Evolutionary conservation across 2,797 vertebrate genomes (phyloP).

Genomic region (Sebastes jordani): DNA sequence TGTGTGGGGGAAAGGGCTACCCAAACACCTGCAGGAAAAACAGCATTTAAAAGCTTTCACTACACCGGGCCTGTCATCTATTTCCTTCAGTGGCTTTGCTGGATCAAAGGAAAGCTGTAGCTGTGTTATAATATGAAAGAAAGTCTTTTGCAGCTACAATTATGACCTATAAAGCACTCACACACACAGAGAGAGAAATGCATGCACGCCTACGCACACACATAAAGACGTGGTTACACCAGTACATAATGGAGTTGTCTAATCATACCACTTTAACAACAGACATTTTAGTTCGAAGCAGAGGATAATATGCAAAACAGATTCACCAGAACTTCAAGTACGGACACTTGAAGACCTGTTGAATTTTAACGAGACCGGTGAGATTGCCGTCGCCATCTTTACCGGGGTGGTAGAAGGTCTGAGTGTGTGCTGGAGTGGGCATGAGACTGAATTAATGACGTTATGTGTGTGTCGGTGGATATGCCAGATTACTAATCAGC

Average conservation of each 20-base stretch:
- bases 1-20: conserved; percentile 42
- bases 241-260: conserved; percentile 28
- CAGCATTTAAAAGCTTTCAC: conserved; percentile 75
- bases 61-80: conserved; percentile 60
- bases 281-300: conserved; percentile 29
- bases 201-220: conserved; percentile 15
- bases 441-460: conserved; percentile 71
- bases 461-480: conserved; percentile 47
- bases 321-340: conserved; percentile 41
- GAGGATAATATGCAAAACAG: conserved; percentile 48
- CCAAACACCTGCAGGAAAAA: conserved; percentile 78
- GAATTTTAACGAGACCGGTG: conserved; percentile 72
- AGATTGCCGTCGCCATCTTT: conserved; percentile 59
- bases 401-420: conserved; percentile 40
- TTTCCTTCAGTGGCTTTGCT: conserved; percentile 58
- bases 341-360: conserved; percentile 67
- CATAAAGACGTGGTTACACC: conserved; percentile 24
- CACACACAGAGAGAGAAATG: conserved; percentile 5
- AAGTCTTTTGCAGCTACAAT: conserved; percentile 54
- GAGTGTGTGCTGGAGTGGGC: conserved; percentile 64
- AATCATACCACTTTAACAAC: conserved; percentile 37
- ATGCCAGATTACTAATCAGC: conserved; percentile 75
- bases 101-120: conserved; percentile 72
- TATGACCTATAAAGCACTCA: conserved; percentile 25
- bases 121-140: conserved; percentile 43